Conservation (phyloP, 2,113 vertebrate species). For the Tupaia tana region DNA sequence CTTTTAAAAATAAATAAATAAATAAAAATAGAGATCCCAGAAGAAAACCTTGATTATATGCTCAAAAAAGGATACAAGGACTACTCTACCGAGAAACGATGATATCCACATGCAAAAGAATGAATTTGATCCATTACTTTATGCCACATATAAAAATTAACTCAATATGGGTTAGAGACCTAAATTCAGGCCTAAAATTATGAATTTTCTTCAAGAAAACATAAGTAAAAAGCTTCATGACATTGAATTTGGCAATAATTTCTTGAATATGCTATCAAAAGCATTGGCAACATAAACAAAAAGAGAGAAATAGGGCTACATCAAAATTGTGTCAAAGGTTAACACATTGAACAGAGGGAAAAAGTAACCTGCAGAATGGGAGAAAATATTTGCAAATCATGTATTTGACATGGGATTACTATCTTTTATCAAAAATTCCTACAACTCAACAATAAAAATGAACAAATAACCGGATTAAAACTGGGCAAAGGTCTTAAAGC, state of each 20-base stretch:
- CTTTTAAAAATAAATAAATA: too few species aligned
- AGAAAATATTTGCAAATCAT: neutral
- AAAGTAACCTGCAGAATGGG: neutral
- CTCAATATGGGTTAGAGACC: neutral
- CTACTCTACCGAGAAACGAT: neutral
- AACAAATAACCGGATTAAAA: neutral
- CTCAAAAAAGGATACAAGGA: neutral
- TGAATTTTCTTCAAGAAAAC: neutral
- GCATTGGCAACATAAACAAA: neutral
- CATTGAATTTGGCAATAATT: neutral
- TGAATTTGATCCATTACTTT: neutral
- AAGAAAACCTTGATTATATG: neutral
- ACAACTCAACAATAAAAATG: neutral
- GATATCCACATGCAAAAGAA: neutral
- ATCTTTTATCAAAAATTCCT: neutral
- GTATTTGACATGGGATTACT: neutral
- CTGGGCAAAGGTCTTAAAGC: neutral
- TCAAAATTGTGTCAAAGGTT: neutral
- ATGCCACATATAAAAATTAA: neutral
- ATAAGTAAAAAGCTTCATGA: neutral
- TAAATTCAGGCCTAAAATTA: too few species aligned
- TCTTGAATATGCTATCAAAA: neutral
- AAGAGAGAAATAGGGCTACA: neutral
- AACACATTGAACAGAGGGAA: fast-evolving
- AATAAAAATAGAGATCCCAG: neutral